These are phyloP conservation scores for Andricus grossulariae DNA, from an alignment of 1,140 invertebrate genomes.

Conservation along the genomic window DNA sequence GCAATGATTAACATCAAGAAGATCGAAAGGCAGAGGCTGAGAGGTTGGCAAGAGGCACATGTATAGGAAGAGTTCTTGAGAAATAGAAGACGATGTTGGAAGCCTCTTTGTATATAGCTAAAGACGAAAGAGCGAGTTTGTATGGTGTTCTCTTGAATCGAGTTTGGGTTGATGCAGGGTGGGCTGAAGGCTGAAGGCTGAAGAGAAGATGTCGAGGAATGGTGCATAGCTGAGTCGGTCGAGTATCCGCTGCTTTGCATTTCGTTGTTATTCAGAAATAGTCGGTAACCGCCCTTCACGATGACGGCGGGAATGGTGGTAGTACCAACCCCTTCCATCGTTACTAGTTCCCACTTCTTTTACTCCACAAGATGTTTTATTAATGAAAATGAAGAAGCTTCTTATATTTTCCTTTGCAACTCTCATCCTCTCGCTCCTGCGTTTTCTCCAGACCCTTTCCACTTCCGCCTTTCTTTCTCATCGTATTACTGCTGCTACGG, in stretches of 20 bases:
- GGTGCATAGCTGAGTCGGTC: conserved; percentile 39
- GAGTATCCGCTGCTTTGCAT: conserved; percentile 61
- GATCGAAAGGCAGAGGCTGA: conserved; percentile 24
- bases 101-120: conserved; percentile 25
- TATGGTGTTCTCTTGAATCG: conserved; percentile 5
- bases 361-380: conserved; percentile 63
- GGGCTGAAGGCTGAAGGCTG: conserved; percentile 3
- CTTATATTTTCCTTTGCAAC: conserved; percentile 58
- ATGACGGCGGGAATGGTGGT: conserved; percentile 13
- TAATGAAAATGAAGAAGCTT: conserved; percentile 64
- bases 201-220: conserved; percentile 46
- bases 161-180: not conserved
- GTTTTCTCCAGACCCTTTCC: conserved; percentile 38
- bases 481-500: conserved; percentile 3
- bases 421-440: conserved; percentile 27
- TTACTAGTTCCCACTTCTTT: conserved; percentile 31
- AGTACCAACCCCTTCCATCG: conserved; percentile 38
- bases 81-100: conserved; percentile 20
- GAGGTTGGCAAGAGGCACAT: conserved; percentile 5
- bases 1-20: conserved; percentile 28
- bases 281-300: conserved; percentile 52
- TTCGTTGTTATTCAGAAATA: conserved; percentile 67
- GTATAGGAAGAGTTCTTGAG: conserved; percentile 24
- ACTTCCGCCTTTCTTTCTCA: not conserved
- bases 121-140: conserved; percentile 36